Conservation (phyloP, 2,888 invertebrate genomes). For the Eremobia ochroleuca region DNA sequence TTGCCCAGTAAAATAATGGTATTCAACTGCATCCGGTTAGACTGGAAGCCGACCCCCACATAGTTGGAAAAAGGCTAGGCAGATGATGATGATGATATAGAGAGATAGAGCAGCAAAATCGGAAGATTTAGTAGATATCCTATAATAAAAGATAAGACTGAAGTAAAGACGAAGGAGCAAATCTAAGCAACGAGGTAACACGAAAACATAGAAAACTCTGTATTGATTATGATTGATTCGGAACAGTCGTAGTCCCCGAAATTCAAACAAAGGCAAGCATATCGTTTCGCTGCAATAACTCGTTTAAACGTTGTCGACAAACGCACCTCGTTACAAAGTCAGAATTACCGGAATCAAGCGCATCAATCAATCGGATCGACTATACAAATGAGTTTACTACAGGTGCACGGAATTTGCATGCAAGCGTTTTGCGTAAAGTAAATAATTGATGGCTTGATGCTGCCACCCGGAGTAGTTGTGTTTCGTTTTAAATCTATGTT, state of each 20-base stretch:
- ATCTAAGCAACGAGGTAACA: not conserved
- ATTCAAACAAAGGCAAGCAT: not conserved
- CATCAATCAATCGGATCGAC: slow-evolving; percentile 34
- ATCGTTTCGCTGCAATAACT: not conserved
- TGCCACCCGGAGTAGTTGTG: slow-evolving; percentile 37
- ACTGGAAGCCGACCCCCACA: no score
- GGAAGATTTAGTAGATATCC: not conserved
- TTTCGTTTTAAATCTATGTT: slow-evolving; percentile 55
- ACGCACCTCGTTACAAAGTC: slow-evolving; percentile 9
- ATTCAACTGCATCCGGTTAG: no score
- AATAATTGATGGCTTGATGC: slow-evolving; percentile 50
- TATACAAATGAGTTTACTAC: slow-evolving; percentile 37
- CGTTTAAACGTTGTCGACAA: not conserved
- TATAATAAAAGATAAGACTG: not conserved
- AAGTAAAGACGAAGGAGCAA: not conserved
- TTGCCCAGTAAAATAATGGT: no score
- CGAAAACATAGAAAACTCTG: not conserved
- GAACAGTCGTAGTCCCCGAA: not conserved
- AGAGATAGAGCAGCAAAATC: no score
- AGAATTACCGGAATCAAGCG: slow-evolving; percentile 24
- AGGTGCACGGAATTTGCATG: slow-evolving; percentile 39
- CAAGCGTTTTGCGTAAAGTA: slow-evolving; percentile 41
- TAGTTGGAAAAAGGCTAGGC: no score
- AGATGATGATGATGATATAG: no score
- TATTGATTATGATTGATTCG: not conserved